phyloP scores from a whole-genome alignment of 2,797 vertebrate genomes.

The Garrulus glandarius region DNA sequence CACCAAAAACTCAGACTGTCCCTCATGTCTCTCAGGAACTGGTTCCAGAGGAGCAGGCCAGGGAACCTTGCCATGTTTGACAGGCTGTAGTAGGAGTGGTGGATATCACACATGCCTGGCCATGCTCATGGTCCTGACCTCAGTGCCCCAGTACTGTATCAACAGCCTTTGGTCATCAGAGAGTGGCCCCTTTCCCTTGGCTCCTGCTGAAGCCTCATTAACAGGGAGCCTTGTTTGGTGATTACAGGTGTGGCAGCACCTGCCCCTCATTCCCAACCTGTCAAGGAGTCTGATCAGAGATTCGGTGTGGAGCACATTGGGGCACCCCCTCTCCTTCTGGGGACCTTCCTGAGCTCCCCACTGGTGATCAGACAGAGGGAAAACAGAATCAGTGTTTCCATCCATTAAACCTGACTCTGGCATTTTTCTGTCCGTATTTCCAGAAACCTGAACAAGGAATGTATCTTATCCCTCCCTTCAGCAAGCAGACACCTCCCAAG shows the following conservation, averaged over 20 bases:
- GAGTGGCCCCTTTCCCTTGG: not conserved
- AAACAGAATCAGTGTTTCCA: not conserved
- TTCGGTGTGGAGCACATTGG: fast-evolving
- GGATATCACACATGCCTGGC: not conserved
- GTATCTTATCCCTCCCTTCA: not conserved
- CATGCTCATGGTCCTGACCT: not conserved
- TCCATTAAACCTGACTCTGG: not conserved
- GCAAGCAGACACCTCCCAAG: not conserved
- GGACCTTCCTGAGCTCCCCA: not conserved
- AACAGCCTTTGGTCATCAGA: not conserved
- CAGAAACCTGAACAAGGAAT: not conserved
- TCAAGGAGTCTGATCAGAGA: not conserved
- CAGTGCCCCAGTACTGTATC: not conserved
- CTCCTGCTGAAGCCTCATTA: not conserved
- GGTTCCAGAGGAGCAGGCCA: not conserved
- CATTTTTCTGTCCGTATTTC: not conserved
- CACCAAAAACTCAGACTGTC: not conserved
- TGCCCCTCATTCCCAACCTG: not conserved
- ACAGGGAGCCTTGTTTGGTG: not conserved
- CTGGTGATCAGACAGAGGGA: not conserved
- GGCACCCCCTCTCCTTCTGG: not conserved
- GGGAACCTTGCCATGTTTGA: not conserved
- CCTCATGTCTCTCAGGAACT: not conserved
- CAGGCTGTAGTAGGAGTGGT: not conserved
- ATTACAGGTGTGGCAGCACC: not conserved